Evolutionary conservation across 2,888 invertebrate genomes (phyloP), one percentile per base, ranked within the genome.

Genomic region (Scaptomyza polygonia): DNA sequence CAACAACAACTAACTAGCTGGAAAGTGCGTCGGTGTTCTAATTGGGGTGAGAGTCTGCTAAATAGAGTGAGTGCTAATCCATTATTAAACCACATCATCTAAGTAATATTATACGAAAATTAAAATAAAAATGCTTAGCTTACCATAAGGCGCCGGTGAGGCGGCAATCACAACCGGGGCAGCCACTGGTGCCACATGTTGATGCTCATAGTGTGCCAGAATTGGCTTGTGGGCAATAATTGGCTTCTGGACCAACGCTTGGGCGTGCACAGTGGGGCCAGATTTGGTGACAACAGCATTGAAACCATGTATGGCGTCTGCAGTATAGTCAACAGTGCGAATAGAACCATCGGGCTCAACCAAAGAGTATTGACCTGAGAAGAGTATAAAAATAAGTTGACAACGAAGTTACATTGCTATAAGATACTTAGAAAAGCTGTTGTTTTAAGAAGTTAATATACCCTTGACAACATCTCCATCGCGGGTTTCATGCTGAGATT

Each of bases 381-480:
- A 8, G 4, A 9, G 8, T 5, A 42, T 11, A 30, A 12, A n/a
- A 6, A 8, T 4, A 32, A 32, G 27, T 9, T 9, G 0, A 25
- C 3, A 39, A 1, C 3, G 0, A 32, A 16, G 16, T 21, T 27
- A 9, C 32, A 55, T 29, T 16, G 11, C 12, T 27, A 34, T 18
- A 34, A 39, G 29, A 18, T 39, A 25, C 9, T 27, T 30, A 11
- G 6, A 11, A 14, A n/a, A 30, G 6, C 5, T 18, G 7, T 25
- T 25, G 18, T 16, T 11, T 21, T 14, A 18, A 14, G 29, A 3
- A 36, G 9, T 44, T 44, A 5, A 25, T 16, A 65, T 86, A 94
- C 94, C 94, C 92, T 94, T 94, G 1, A 94, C 94, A 30, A 94
- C 93, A 89, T 94, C 94, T 0, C 94, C 94, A 67, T 94, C 94